Evolutionary conservation across 1,140 invertebrate genomes (phyloP).

Genomic region (Drosophila chauvacae): DNA sequence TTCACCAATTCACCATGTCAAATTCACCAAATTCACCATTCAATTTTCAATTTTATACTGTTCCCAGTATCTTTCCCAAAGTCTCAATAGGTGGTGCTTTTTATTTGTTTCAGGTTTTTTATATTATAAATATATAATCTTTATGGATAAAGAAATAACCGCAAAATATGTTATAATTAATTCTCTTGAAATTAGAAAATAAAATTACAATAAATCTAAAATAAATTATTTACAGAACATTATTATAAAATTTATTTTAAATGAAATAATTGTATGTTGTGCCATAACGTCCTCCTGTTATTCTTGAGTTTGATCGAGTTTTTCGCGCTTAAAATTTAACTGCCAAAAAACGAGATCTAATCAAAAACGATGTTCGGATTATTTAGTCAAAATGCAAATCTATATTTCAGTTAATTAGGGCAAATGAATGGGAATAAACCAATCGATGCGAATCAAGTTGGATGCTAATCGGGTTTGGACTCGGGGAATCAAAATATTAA

Average conservation of each 20-base stretch:
- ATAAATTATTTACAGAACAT: too few species aligned
- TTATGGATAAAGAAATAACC: too few species aligned
- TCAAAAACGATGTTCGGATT: slow-evolving; percentile 4
- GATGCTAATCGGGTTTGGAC: slow-evolving; percentile 1
- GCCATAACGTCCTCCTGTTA: not conserved
- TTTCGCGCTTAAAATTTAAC: not conserved
- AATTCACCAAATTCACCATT: too few species aligned
- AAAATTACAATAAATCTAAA: too few species aligned
- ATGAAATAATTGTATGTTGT: not conserved
- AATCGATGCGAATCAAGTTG: slow-evolving; percentile 13
- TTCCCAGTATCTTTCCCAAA: too few species aligned
- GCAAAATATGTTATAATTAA: too few species aligned
- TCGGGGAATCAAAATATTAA: slow-evolving; percentile 2
- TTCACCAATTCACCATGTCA: too few species aligned
- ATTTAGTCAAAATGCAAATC: slow-evolving; percentile 16
- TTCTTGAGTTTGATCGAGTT: not conserved
- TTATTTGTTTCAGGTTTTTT: too few species aligned
- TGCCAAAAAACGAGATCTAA: not conserved
- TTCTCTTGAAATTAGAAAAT: too few species aligned
- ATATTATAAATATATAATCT: too few species aligned
- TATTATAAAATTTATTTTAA: not conserved
- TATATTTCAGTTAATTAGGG: slow-evolving; percentile 15
- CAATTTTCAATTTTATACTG: too few species aligned
- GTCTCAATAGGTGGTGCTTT: too few species aligned
- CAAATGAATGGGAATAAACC: slow-evolving; percentile 14